Percentiles rank a stretch among this genome's conserved stretches.
Evolutionary conservation across 1,140 invertebrate genomes (phyloP).

Genomic region (Heliothis virescens): DNA sequence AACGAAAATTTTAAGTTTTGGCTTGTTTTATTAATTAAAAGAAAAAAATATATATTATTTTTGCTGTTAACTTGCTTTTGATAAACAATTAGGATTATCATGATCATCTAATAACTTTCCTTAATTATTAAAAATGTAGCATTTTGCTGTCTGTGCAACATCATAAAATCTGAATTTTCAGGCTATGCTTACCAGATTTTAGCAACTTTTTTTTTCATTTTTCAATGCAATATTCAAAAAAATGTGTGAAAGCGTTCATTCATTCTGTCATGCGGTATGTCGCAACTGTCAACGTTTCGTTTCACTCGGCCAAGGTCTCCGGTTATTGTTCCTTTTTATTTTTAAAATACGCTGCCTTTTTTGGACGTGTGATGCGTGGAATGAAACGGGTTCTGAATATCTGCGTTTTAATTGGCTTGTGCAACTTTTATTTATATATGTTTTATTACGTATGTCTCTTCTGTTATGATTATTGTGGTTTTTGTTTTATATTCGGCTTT

Average conservation of each 20-base stretch:
- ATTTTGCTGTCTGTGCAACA: too few species aligned
- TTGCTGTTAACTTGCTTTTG: too few species aligned
- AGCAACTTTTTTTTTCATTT: background rate
- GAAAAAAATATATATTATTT: too few species aligned
- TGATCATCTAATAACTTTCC: too few species aligned
- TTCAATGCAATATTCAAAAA: constrained; percentile 12
- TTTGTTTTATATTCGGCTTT: background rate
- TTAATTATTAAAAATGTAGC: too few species aligned
- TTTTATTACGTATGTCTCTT: background rate
- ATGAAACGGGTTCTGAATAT: constrained; percentile 25
- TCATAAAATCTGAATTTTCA: too few species aligned
- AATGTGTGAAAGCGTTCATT: constrained; percentile 22
- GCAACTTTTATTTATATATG: background rate
- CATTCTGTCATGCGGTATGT: constrained; percentile 16
- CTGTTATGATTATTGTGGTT: background rate
- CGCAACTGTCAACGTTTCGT: constrained; percentile 36
- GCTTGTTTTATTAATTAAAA: too few species aligned
- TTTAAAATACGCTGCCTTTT: constrained; percentile 25
- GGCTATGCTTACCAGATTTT: too few species aligned
- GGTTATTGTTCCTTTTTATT: constrained; percentile 31
- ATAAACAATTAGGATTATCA: too few species aligned
- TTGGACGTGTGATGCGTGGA: constrained; percentile 31
- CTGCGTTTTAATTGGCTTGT: constrained; percentile 18
- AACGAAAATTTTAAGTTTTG: too few species aligned
- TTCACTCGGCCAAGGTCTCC: constrained; percentile 39